These are phyloP conservation scores for Aphidius ervi DNA, from an alignment of 1,140 invertebrate genomes.

Conservation along the genomic window DNA sequence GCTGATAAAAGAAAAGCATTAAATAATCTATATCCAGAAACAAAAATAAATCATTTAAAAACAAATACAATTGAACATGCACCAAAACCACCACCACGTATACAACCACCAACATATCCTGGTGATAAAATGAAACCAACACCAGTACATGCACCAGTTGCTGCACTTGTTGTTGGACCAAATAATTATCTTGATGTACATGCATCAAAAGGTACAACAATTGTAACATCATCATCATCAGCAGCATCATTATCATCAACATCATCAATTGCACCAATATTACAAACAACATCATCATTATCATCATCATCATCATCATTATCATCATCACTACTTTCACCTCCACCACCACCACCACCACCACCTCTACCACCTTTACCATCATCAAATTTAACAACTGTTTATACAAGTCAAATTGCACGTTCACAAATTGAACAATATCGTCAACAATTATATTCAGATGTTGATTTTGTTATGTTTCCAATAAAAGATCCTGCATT, in stretches of 20 bases:
- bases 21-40: slow-evolving; percentile 26
- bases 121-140: slow-evolving; percentile 57
- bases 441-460: slow-evolving; percentile 81
- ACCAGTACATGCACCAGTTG: slow-evolving; percentile 48
- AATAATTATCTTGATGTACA: slow-evolving; percentile 68
- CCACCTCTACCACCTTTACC: slow-evolving; percentile 55
- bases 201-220: slow-evolving; percentile 55
- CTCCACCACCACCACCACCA: slow-evolving; percentile 56
- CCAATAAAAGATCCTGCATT: slow-evolving; percentile 82
- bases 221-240: slow-evolving; percentile 54
- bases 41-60: slow-evolving; percentile 8
- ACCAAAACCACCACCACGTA: slow-evolving; percentile 46
- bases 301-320: slow-evolving; percentile 58
- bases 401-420: slow-evolving; percentile 66
- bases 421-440: slow-evolving; percentile 77
- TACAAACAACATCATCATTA: slow-evolving; percentile 55
- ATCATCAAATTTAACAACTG: slow-evolving; percentile 57
- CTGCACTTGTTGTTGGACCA: slow-evolving; percentile 57
- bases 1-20: slow-evolving; percentile 34
- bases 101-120: slow-evolving; percentile 51
- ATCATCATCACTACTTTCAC: slow-evolving; percentile 53
- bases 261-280: slow-evolving; percentile 54
- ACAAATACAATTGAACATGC: slow-evolving; percentile 18
- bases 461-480: slow-evolving; percentile 86
- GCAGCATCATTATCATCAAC: slow-evolving; percentile 57